phyloP scores from a whole-genome alignment of 2,888 invertebrate species.

The Drosophila anomelani region DNA sequence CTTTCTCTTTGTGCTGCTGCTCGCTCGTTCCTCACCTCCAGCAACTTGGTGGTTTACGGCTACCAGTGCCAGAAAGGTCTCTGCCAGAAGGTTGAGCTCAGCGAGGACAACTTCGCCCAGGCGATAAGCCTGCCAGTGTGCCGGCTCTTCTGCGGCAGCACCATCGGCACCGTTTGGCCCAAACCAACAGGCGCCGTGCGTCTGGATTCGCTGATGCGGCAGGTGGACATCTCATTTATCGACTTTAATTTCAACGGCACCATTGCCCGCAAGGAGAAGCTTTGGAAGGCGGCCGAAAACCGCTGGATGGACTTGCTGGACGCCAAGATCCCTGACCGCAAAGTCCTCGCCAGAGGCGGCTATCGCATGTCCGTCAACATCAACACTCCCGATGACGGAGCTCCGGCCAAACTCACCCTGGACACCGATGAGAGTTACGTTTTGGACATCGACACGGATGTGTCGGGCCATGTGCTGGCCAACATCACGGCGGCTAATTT shows the following conservation, averaged over 20 bases:
- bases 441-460: constrained; percentile 61
- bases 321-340: constrained; percentile 77
- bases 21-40: constrained; percentile 11
- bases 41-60: constrained; percentile 79
- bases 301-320: constrained; percentile 82
- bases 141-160: constrained; percentile 85
- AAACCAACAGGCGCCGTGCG: constrained; percentile 85
- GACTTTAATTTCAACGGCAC: constrained; percentile 75
- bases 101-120: constrained; percentile 76
- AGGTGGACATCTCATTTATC: constrained; percentile 84
- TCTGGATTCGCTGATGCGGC: constrained; percentile 83
- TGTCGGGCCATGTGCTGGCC: constrained; percentile 84
- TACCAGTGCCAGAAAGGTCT: constrained; percentile 80
- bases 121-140: constrained; percentile 85
- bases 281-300: constrained; percentile 83
- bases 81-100: constrained; percentile 82
- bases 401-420: constrained; percentile 82
- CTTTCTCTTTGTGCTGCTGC: constrained; percentile 30
- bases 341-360: constrained; percentile 82
- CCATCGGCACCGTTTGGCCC: constrained; percentile 85
- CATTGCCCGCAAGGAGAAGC: constrained; percentile 60
- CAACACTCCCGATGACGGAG: constrained; percentile 68
- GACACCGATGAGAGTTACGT: constrained; percentile 86
- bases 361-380: constrained; percentile 84
- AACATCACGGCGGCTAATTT: constrained; percentile 86